Percentiles rank a stretch among this genome's conserved stretches.
Conservation (phyloP, 2,113 vertebrate genomes). For the Chloropsis hardwickii region DNA sequence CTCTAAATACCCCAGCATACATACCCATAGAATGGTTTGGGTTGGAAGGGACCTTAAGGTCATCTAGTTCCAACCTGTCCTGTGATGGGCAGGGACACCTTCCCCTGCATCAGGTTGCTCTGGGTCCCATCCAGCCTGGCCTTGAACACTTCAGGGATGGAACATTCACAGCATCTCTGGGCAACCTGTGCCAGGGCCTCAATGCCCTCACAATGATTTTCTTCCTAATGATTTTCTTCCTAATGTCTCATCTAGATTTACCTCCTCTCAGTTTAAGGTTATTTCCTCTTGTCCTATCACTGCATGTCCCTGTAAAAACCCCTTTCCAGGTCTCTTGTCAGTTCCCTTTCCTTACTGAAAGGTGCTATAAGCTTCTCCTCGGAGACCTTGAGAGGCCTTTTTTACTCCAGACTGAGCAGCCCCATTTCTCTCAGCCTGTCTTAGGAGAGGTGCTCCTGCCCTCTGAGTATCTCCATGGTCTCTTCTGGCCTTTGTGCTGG, state of each 20-base stretch:
- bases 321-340: background rate
- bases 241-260: background rate
- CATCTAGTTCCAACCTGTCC: background rate
- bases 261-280: background rate
- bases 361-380: background rate
- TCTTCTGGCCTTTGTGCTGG: background rate
- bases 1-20: background rate
- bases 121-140: background rate
- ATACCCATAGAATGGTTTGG: background rate
- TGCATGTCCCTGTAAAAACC: background rate
- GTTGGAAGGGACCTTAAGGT: too few species aligned
- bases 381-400: background rate
- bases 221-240: background rate
- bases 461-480: background rate
- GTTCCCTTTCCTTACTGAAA: background rate
- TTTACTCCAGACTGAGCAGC: background rate
- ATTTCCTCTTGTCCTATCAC: background rate
- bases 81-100: rapidly evolving
- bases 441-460: background rate
- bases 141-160: background rate
- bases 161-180: background rate
- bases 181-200: background rate
- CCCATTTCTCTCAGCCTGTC: background rate
- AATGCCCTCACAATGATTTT: too few species aligned
- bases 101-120: background rate